Percentiles rank a stretch among this genome's conserved stretches.
phyloP scores from a whole-genome alignment of 2,888 invertebrate species.

The Odontomyia ornata region DNA sequence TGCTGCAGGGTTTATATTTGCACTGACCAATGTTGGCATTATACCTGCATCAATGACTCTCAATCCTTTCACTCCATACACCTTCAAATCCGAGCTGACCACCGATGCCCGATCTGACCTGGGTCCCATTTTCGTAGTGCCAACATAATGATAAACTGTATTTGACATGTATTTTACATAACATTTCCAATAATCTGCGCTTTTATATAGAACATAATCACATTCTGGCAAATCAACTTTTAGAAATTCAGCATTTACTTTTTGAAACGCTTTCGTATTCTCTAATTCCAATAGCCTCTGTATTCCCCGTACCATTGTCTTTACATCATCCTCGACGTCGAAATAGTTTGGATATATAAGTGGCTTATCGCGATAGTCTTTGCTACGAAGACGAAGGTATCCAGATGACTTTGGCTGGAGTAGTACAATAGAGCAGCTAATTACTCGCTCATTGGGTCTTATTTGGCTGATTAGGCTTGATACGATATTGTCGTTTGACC shows the following conservation, averaged over 20 bases:
- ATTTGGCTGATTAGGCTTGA: neutral
- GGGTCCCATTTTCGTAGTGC: conserved; percentile 76
- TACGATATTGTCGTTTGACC: neutral
- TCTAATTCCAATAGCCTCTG: conserved; percentile 62
- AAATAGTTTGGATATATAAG: conserved; percentile 69
- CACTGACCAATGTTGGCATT: conserved; percentile 80
- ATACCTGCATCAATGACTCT: conserved; percentile 85
- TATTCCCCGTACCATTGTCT: conserved; percentile 62
- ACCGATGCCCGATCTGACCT: conserved; percentile 64
- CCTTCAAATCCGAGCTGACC: conserved; percentile 65
- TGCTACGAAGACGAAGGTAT: conserved; percentile 65
- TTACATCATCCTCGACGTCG: conserved; percentile 63
- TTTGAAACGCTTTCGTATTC: conserved; percentile 47
- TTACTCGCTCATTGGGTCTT: conserved; percentile 27
- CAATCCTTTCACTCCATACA: conserved; percentile 71
- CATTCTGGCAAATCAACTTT: conserved; percentile 51
- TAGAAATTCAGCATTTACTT: conserved; percentile 39
- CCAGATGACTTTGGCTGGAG: conserved; percentile 64
- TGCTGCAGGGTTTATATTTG: conserved; percentile 83
- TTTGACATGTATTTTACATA: conserved; percentile 67
- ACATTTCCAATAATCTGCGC: conserved; percentile 69
- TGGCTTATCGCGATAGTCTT: conserved; percentile 66
- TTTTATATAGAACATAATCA: conserved; percentile 53
- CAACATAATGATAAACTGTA: conserved; percentile 73
- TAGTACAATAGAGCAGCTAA: conserved; percentile 55